A percentile compares a stretch with the other conserved stretches of the same genome.
phyloP scores from a whole-genome alignment of 1,140 invertebrate genomes.

The Drosophila oshimai region DNA sequence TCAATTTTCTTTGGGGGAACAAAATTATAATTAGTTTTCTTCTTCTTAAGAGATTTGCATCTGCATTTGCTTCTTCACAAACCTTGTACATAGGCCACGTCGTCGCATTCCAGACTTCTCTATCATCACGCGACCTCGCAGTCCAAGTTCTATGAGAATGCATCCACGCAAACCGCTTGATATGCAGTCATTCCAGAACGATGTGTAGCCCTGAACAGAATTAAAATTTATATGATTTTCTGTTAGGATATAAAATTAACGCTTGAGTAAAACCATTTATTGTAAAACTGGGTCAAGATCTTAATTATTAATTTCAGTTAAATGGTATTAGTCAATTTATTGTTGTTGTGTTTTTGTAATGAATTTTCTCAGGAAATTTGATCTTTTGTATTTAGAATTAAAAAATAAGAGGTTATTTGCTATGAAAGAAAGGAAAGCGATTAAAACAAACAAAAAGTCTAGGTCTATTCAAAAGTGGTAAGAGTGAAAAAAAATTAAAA shows the following conservation, averaged over 20 bases:
- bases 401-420: too few relatives aligned
- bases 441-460: background rate
- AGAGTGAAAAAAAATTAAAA: slow-evolving; percentile 1
- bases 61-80: slow-evolving; percentile 63
- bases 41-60: background rate
- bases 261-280: background rate
- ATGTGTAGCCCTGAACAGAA: slow-evolving; percentile 95
- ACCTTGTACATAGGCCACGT: slow-evolving; percentile 93
- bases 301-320: too few relatives aligned
- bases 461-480: background rate
- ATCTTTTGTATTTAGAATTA: too few relatives aligned
- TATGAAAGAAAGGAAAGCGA: too few relatives aligned
- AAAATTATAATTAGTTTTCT: background rate
- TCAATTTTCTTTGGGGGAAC: slow-evolving; percentile 84
- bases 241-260: background rate
- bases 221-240: background rate
- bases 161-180: slow-evolving; percentile 99
- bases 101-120: slow-evolving; percentile 98
- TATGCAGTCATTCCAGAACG: slow-evolving; percentile 99
- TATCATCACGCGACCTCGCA: slow-evolving; percentile 96
- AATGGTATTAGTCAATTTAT: too few relatives aligned
- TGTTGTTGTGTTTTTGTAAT: too few relatives aligned
- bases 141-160: slow-evolving; percentile 98
- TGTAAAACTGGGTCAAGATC: background rate
- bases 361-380: too few relatives aligned